phyloP scores from a whole-genome alignment of 2,888 invertebrate species.

The Brassicogethes aeneus region DNA sequence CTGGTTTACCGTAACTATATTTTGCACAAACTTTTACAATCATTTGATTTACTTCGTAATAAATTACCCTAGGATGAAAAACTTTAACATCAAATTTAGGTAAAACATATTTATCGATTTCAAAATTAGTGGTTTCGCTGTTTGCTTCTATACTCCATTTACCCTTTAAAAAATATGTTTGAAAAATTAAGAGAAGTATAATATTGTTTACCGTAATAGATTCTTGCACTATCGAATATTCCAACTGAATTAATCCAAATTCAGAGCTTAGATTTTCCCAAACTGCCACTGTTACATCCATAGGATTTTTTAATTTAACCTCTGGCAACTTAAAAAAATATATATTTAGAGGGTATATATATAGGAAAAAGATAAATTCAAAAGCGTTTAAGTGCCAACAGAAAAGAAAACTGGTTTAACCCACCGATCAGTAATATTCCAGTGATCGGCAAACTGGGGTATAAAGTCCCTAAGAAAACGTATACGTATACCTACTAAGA shows the following conservation, averaged over 20 bases:
- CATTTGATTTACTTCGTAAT: slow-evolving; percentile 39
- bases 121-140: slow-evolving; percentile 39
- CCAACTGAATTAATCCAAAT: slow-evolving; percentile 51
- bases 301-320: slow-evolving; percentile 58
- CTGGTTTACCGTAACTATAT: slow-evolving; percentile 54
- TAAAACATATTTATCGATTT: slow-evolving; percentile 48
- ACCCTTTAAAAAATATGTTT: slow-evolving; percentile 37
- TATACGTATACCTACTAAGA: too few species aligned
- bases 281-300: slow-evolving; percentile 52
- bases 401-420: too few species aligned
- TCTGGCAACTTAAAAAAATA: slow-evolving; percentile 46
- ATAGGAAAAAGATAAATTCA: too few species aligned
- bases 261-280: slow-evolving; percentile 54
- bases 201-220: slow-evolving; percentile 26
- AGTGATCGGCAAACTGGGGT: too few species aligned
- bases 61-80: slow-evolving; percentile 43
- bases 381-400: too few species aligned
- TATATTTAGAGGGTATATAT: too few species aligned
- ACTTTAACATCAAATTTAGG: slow-evolving; percentile 52
- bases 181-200: too few species aligned
- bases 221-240: slow-evolving; percentile 32
- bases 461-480: too few species aligned
- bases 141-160: slow-evolving; percentile 45
- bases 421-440: too few species aligned
- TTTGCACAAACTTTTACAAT: slow-evolving; percentile 48